Base-by-base conservation (phyloP, 2,888 invertebrate species). In the Cantharis lateralis region DNA sequence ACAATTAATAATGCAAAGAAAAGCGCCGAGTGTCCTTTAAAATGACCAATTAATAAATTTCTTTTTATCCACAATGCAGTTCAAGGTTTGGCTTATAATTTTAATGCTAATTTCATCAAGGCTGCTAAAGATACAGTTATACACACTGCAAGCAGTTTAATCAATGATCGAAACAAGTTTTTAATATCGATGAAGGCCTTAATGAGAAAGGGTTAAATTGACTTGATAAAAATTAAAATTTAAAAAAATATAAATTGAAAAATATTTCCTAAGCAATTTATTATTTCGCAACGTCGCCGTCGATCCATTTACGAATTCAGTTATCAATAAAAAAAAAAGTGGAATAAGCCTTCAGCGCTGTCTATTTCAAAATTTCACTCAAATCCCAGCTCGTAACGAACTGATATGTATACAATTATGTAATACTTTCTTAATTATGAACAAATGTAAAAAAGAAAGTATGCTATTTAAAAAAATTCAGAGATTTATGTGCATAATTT, bases 101-200 rank as follows among this genome's bases (percentile, higher is more conserved):
- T 79, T 79, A 74, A 76, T 76, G 75, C 68, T 72, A 72, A 76
- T 76, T 80, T 78, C 75, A 77, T 78, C 81, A 81, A 81, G 81
- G 81, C 79, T 81, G 80, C 75, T 61, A 77, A 73, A 79, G 74
- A 76, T 75, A 78, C 80, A 78, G 78, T 81, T 80, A 80, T 73
- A 64, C 73, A 48, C 68, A 26, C 72, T 68, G 24, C 62, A 15
- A 69, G 28, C 48, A 61, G 32, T 73, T 73, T 64, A 70, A 61
- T 66, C 24, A 20, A 66, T 66, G 20, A n/a, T 48, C n/a, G n/a
- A 48, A 32, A 48, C 48, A n/a, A 48, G 48, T 48, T 48, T 48
- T 48, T n/a, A 48, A 48, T n/a, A n/a, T 48, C n/a, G n/a, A 48
- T 48, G 48, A 48, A 48, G 48, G 48, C 48, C 48, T 48, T n/a